phyloP scores from a whole-genome alignment of 1,140 invertebrate species.

The Heliconius himera region DNA sequence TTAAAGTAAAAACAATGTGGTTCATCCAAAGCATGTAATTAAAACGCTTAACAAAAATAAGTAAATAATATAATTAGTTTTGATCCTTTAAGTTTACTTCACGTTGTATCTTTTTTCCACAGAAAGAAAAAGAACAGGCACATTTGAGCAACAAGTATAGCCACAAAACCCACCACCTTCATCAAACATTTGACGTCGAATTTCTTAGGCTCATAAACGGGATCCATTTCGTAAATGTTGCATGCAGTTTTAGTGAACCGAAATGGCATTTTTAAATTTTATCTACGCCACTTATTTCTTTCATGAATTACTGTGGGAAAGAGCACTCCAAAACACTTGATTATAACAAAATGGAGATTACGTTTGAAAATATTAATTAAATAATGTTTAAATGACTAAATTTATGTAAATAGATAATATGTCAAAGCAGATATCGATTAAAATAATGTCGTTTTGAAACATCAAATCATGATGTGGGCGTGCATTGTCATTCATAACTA shows the following conservation, averaged over 20 bases:
- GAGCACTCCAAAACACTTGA: not conserved
- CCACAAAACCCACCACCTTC: conserved; percentile 42
- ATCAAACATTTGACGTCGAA: conserved; percentile 49
- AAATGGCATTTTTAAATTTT: conserved; percentile 42
- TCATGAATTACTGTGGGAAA: not conserved
- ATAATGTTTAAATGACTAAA: too few species aligned
- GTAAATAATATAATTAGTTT: not conserved
- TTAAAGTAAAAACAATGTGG: not conserved
- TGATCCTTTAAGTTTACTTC: not conserved
- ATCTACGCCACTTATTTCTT: not conserved
- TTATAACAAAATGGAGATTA: too few species aligned
- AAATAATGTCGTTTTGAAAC: too few species aligned
- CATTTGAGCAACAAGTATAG: conserved; percentile 48
- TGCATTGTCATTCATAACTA: too few species aligned
- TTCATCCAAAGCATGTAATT: not conserved
- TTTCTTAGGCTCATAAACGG: conserved; percentile 32
- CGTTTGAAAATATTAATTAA: too few species aligned
- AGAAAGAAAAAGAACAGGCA: conserved; percentile 45
- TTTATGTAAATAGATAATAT: too few species aligned
- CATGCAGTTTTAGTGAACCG: conserved; percentile 41
- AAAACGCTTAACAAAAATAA: not conserved
- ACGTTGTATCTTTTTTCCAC: conserved; percentile 33
- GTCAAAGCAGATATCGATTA: too few species aligned
- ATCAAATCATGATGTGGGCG: too few species aligned
- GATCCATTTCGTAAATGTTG: conserved; percentile 17